These are phyloP conservation scores for Pseudorhiza aurosa DNA, from an alignment of 30 jellyfish, hydroid and myxozoan genomes.

Conservation along the genomic window DNA sequence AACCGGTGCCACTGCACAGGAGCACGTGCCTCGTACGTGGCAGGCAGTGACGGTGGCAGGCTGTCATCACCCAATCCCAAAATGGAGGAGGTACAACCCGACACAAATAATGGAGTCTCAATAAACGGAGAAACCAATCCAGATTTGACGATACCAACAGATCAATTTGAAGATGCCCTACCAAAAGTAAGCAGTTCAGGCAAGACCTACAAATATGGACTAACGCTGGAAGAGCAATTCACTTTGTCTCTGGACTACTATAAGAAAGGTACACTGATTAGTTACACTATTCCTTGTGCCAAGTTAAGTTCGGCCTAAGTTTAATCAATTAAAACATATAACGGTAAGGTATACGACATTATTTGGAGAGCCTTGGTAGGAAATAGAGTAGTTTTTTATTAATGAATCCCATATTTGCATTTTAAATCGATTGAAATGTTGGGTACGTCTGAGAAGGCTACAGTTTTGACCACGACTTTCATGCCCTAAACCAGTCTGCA, in stretches of 20 bases:
- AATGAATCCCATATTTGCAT: too few relatives aligned
- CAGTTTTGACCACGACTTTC: too few relatives aligned
- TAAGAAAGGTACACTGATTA: conserved; percentile 79
- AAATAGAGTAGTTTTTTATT: too few relatives aligned
- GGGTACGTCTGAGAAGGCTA: too few relatives aligned
- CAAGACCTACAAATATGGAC: conserved; percentile 47
- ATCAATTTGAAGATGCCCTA: background rate
- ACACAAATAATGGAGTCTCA: background rate
- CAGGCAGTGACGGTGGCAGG: conserved; percentile 1
- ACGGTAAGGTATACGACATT: too few relatives aligned
- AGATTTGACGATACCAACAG: conserved; percentile 61
- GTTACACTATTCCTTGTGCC: too few relatives aligned
- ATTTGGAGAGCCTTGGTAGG: too few relatives aligned
- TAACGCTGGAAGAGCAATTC: conserved; percentile 77
- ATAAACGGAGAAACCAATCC: background rate
- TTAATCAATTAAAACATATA: too few relatives aligned
- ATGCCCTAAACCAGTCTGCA: too few relatives aligned
- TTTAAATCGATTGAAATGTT: too few relatives aligned
- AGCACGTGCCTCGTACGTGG: conserved; percentile 47
- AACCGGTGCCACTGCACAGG: conserved; percentile 12
- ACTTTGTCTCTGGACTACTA: conserved; percentile 72
- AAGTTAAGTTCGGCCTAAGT: too few relatives aligned
- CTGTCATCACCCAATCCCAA: background rate
- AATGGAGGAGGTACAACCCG: conserved; percentile 67
- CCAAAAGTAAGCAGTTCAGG: conserved; percentile 3